These are phyloP conservation scores for Ephestia elutella DNA, from an alignment of 1,140 invertebrate species.

Conservation along the genomic window DNA sequence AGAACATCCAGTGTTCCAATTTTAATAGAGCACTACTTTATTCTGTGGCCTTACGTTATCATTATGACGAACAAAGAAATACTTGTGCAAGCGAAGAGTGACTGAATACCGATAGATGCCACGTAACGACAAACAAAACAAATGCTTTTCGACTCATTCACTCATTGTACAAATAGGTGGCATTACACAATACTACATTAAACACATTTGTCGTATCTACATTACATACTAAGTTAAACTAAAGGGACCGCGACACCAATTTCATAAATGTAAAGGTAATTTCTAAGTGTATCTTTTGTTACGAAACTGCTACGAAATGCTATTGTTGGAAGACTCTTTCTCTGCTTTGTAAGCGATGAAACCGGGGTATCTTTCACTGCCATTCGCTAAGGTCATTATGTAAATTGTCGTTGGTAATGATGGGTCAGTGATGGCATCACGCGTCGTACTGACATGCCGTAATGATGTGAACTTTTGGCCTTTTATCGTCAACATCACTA, in stretches of 20 bases:
- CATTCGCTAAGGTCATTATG: slow-evolving; percentile 42
- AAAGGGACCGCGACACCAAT: slow-evolving; percentile 26
- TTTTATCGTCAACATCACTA: slow-evolving; percentile 14
- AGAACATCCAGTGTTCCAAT: no score
- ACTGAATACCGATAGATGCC: slow-evolving; percentile 34
- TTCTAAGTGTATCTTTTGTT: slow-evolving; percentile 11
- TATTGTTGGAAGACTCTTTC: neutral
- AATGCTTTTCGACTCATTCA: slow-evolving; percentile 48
- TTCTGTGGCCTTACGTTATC: slow-evolving; percentile 1
- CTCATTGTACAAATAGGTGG: slow-evolving; percentile 26
- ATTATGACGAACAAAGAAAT: slow-evolving; percentile 34
- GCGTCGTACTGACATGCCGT: slow-evolving; percentile 27
- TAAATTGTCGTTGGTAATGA: slow-evolving; percentile 40
- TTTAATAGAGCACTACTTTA: neutral
- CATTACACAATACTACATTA: slow-evolving; percentile 38
- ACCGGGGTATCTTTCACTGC: slow-evolving; percentile 25
- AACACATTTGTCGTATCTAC: slow-evolving; percentile 59
- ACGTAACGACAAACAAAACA: slow-evolving; percentile 28
- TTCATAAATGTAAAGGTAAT: slow-evolving; percentile 9
- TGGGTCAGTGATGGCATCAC: slow-evolving; percentile 33
- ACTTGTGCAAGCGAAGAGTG: slow-evolving; percentile 29
- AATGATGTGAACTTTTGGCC: slow-evolving; percentile 23
- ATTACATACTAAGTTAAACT: slow-evolving; percentile 23
- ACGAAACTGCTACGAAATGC: slow-evolving; percentile 12
- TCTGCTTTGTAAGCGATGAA: neutral